These are phyloP conservation scores for Actinia equina DNA, from an alignment of 64 coral and sea anemone species.

Conservation along the genomic window DNA sequence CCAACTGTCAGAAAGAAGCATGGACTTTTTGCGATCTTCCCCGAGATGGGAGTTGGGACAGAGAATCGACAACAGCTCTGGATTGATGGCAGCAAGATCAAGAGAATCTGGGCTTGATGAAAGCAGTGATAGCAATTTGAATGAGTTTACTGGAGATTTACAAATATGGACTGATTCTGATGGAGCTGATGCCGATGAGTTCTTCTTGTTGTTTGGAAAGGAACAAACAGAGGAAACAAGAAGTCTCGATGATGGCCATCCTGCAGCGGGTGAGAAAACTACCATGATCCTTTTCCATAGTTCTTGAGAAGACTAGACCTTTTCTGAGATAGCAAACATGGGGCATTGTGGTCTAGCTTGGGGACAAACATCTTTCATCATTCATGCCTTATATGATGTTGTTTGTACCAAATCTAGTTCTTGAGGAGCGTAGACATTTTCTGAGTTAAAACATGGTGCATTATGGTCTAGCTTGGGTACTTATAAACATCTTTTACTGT, in stretches of 20 bases:
- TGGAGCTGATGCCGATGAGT: conserved; percentile 56
- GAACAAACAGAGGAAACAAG: conserved; percentile 30
- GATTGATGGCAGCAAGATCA: not conserved
- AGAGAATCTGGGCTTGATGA: conserved; percentile 1
- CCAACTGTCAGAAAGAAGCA: conserved; percentile 43
- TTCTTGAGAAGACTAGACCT: no score
- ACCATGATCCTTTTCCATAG: not conserved
- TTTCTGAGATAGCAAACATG: no score
- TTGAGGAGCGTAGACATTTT: no score
- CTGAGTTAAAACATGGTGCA: no score
- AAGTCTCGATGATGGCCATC: conserved; percentile 60
- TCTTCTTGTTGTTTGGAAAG: conserved; percentile 57
- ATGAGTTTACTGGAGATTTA: conserved; percentile 37
- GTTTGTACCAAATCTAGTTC: no score
- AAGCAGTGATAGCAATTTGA: conserved; percentile 21
- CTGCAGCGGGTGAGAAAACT: conserved; percentile 39
- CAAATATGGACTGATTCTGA: conserved; percentile 28
- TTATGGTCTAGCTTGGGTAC: no score
- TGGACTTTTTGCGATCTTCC: not conserved
- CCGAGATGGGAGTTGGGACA: not conserved
- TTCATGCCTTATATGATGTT: no score
- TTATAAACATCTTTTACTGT: no score
- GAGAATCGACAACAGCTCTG: not conserved
- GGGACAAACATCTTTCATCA: no score
- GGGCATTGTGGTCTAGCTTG: no score